phyloP scores from a whole-genome alignment of 30 jellyfish, hydroid and myxozoan genomes.

The Hydra vulgaris region DNA sequence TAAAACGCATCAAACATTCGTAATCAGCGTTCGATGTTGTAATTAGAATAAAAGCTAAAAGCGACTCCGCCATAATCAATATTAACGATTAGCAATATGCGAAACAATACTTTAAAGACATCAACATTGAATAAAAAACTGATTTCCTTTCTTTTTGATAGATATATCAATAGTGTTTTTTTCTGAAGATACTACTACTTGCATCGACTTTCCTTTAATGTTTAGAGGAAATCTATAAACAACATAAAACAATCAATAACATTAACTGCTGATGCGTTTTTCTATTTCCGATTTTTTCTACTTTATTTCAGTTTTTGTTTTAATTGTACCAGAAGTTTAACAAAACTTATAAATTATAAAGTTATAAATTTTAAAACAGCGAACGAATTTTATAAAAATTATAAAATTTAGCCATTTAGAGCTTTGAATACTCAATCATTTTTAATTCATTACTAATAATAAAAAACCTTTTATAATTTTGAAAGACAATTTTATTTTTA shows the following conservation, averaged over 20 bases:
- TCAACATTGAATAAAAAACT: not conserved
- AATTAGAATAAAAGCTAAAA: not conserved
- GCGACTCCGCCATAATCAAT: not conserved
- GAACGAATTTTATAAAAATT: too few species aligned
- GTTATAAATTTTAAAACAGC: too few species aligned
- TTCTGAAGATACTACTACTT: slow-evolving; percentile 16
- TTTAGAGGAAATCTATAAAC: slow-evolving; percentile 28
- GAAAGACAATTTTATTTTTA: too few species aligned
- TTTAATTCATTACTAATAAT: too few species aligned
- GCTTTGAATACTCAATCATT: too few species aligned
- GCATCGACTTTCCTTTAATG: slow-evolving; percentile 39
- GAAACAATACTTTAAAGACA: too few species aligned
- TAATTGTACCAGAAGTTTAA: too few species aligned
- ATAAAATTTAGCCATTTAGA: too few species aligned
- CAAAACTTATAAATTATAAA: too few species aligned
- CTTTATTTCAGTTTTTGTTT: too few species aligned
- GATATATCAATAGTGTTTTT: not conserved
- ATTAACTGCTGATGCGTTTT: not conserved
- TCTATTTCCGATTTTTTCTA: too few species aligned
- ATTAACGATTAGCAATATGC: not conserved
- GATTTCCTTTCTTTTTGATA: not conserved
- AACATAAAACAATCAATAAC: not conserved
- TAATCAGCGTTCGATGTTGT: not conserved
- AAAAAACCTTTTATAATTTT: too few species aligned
- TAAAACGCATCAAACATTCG: not conserved